Conservation (phyloP, 2,797 vertebrate species). For the Pyrrhura leucotis region DNA sequence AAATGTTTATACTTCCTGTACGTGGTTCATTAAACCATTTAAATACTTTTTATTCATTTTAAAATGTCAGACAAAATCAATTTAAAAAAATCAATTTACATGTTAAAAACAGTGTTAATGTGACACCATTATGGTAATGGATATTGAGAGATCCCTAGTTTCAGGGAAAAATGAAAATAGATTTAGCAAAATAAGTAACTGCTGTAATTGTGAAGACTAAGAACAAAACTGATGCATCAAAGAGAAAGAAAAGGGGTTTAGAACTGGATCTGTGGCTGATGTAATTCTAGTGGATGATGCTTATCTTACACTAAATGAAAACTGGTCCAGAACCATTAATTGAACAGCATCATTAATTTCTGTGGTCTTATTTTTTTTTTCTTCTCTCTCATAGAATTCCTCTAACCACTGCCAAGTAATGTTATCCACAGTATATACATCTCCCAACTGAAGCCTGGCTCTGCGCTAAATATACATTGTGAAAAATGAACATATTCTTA, state of each 20-base stretch:
- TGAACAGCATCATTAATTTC: background rate
- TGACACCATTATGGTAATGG: background rate
- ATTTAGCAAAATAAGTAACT: conserved; percentile 10
- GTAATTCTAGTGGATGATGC: background rate
- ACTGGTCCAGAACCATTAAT: background rate
- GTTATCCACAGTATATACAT: background rate
- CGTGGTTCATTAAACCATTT: background rate
- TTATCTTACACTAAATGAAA: background rate
- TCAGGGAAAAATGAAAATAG: conserved; percentile 42
- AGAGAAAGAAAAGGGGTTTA: background rate
- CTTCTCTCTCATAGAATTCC: background rate
- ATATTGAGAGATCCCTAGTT: conserved; percentile 16
- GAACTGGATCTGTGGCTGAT: background rate
- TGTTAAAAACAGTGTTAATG: conserved; percentile 43
- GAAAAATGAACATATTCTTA: background rate
- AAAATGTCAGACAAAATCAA: conserved; percentile 68
- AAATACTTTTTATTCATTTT: conserved; percentile 44
- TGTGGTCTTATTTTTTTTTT: background rate
- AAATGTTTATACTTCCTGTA: background rate
- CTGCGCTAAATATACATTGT: background rate
- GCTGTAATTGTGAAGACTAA: background rate
- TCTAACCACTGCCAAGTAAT: background rate
- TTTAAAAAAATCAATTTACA: conserved; percentile 59
- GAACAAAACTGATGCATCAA: background rate
- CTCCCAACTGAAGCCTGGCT: background rate